Percentiles rank a stretch among this genome's conserved stretches.
Evolutionary conservation across 2,888 invertebrate genomes (phyloP).

Genomic region (Drosophila leonis): DNA sequence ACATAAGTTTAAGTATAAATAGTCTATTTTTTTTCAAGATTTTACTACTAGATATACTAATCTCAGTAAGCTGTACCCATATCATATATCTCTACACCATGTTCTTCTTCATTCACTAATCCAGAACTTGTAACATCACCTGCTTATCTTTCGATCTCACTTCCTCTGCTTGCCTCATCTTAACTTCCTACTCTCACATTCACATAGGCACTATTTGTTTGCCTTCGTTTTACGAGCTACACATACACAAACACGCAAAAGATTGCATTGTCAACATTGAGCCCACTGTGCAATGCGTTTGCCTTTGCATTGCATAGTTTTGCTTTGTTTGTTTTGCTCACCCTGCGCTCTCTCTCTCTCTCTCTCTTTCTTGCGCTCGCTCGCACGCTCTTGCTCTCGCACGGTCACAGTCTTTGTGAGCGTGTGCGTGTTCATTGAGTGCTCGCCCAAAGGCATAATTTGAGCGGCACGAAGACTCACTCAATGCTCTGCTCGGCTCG

Average conservation of each 20-base stretch:
- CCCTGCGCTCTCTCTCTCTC: conserved; percentile 31
- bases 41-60: conserved; percentile 6
- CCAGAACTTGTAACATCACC: conserved; percentile 51
- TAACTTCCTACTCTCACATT: conserved; percentile 50
- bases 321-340: conserved; percentile 74
- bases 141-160: conserved; percentile 68
- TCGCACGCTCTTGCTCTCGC: conserved; percentile 18
- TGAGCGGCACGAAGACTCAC: conserved; percentile 46
- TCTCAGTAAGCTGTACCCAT: neutral
- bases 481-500: conserved; percentile 30
- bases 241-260: conserved; percentile 10
- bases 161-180: conserved; percentile 58
- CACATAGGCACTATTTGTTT: conserved; percentile 29
- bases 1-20: neutral
- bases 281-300: conserved; percentile 71
- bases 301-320: conserved; percentile 71
- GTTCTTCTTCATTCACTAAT: conserved; percentile 15
- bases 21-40: neutral
- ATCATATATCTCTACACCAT: conserved; percentile 5
- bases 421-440: conserved; percentile 82
- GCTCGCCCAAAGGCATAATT: conserved; percentile 65
- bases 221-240: conserved; percentile 36
- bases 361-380: conserved; percentile 11
- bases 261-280: conserved; percentile 39
- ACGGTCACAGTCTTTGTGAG: conserved; percentile 60